Evolutionary conservation across 1,140 invertebrate species (phyloP), one percentile per base, ranked within the genome.

Genomic region (Drosophila mojavensis): DNA sequence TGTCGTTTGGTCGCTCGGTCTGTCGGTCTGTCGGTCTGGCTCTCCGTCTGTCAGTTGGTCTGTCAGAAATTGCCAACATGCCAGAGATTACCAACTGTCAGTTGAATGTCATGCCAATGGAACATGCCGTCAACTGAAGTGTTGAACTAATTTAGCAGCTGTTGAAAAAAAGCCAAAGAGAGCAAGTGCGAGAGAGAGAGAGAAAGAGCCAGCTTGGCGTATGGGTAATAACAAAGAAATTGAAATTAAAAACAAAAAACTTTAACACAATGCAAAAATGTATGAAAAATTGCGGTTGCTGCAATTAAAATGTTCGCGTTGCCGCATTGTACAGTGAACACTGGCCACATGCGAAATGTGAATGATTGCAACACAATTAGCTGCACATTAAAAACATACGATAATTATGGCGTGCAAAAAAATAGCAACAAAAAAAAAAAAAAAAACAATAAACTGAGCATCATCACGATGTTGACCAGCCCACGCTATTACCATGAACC

Each of bases 91-190:
- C 90, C 90, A 91, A 91, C 90, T 91, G 90, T 91, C 90, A 91
- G 90, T 91, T 83, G 90, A 91, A 90, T 91, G 90, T 91, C 90
- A 91, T 90, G 90, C 90, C 83, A 78, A 81, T 84, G 85, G 90
- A 91, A 91, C 90, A 91, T 90, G 86, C 90, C 90, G 90, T 91
- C 90, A 91, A 85, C 90, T 90, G 83, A 91, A 91, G 90, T 91
- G 90, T 91, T 91, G 90, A 91, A 88, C 90, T 91, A 91, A 91
- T 91, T 91, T 91, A 91, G 89, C 90, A 91, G 90, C 90, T 91
- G 90, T 91, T 91, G 90, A 91, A 91, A 91, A 91, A 81, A 91
- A 91, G 69, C 72, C 58, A 76, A 54, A 45, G 30, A 33, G 56
- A 66, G 36, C 11, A 2, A 24, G 20, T 36, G 10, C 45, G 17